These are phyloP conservation scores for Diplolepis rosae DNA, from an alignment of 2,888 invertebrate genomes.

Conservation along the genomic window DNA sequence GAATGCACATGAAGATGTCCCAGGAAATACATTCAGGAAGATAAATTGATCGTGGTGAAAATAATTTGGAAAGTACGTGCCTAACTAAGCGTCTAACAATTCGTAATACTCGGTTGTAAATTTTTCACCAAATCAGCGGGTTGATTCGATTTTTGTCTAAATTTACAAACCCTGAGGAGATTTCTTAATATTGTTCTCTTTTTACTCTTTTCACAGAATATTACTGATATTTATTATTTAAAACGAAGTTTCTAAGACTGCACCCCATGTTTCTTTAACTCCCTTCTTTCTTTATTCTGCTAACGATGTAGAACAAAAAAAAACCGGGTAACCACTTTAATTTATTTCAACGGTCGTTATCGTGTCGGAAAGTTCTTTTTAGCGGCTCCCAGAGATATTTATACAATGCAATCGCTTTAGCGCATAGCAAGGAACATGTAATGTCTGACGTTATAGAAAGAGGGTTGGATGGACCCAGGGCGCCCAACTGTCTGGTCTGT, in stretches of 20 bases:
- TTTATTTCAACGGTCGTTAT: constrained; percentile 28
- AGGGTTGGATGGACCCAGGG: constrained; percentile 63
- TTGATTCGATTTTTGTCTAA: background rate
- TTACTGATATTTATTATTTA: background rate
- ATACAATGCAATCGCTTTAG: constrained; percentile 1
- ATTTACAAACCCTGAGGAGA: no score
- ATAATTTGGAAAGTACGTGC: constrained; percentile 34
- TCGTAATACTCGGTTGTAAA: constrained; percentile 31
- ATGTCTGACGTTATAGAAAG: constrained; percentile 28
- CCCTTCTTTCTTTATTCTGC: background rate
- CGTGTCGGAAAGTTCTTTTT: constrained; percentile 16
- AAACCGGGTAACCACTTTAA: constrained; percentile 20
- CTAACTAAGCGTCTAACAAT: constrained; percentile 34
- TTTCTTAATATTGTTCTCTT: no score
- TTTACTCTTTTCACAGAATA: background rate
- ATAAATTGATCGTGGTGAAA: constrained; percentile 42
- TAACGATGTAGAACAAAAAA: background rate
- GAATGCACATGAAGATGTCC: constrained; percentile 3
- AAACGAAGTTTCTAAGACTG: no score
- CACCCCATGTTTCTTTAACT: background rate
- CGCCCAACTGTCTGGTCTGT: constrained; percentile 69
- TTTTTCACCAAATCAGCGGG: background rate
- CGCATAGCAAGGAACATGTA: background rate
- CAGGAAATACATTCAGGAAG: constrained; percentile 36
- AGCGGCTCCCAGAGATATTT: background rate